Evolutionary conservation across 2,888 invertebrate species (phyloP).

Genomic region (Brassicogethes aeneus): DNA sequence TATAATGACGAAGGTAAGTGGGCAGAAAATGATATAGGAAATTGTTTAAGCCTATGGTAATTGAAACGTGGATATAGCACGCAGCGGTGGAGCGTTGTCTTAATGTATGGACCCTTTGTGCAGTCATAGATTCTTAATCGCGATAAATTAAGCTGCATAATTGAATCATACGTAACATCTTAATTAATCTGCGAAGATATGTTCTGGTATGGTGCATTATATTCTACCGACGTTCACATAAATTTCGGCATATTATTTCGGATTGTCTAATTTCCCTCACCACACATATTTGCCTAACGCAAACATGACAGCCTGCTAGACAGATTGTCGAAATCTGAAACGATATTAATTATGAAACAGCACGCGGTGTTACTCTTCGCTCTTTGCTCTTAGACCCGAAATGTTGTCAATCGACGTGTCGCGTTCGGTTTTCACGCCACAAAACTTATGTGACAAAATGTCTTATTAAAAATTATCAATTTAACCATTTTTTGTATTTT

Average conservation of each 20-base stretch:
- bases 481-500: no score
- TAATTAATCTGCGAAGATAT: conserved; percentile 1
- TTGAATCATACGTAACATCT: conserved; percentile 2
- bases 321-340: neutral
- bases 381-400: no score
- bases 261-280: conserved; percentile 1
- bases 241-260: conserved; percentile 1
- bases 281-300: neutral
- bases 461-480: no score
- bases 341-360: conserved; percentile 7
- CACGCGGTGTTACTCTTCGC: conserved; percentile 5
- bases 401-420: no score
- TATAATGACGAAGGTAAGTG: no score
- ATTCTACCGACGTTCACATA: neutral
- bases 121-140: neutral
- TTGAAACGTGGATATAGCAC: no score
- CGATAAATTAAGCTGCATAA: neutral
- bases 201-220: neutral
- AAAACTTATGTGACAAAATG: no score
- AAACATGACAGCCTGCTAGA: conserved; percentile 1
- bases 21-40: no score
- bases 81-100: no score
- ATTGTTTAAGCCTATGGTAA: no score
- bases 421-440: no score
- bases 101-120: neutral